These are phyloP conservation scores for Chrysoperla carnea DNA, from an alignment of 1,140 invertebrate species.

Conservation along the genomic window DNA sequence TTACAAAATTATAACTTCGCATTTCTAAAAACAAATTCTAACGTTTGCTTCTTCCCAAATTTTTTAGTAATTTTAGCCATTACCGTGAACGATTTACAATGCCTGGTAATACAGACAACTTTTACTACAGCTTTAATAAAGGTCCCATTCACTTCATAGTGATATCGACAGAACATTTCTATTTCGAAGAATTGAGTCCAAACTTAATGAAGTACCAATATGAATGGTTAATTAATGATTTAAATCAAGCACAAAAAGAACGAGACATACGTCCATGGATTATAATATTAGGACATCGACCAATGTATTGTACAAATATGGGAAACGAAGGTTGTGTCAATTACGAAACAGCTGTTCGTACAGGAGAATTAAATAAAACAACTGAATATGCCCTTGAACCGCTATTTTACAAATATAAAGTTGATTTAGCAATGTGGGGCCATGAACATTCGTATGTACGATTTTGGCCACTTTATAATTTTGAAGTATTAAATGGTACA, in stretches of 20 bases:
- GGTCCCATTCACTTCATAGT: slow-evolving; percentile 84
- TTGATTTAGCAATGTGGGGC: slow-evolving; percentile 89
- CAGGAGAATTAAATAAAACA: slow-evolving; percentile 46
- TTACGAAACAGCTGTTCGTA: slow-evolving; percentile 51
- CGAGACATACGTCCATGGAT: slow-evolving; percentile 75
- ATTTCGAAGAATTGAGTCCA: slow-evolving; percentile 74
- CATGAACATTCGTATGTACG: slow-evolving; percentile 94
- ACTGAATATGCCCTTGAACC: slow-evolving; percentile 63
- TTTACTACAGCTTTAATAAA: slow-evolving; percentile 81
- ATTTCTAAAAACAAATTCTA: too few relatives aligned
- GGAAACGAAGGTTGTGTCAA: slow-evolving; percentile 76
- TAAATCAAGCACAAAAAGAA: slow-evolving; percentile 43
- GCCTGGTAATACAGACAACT: slow-evolving; percentile 56
- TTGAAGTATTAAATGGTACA: slow-evolving; percentile 70
- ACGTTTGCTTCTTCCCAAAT: too few relatives aligned
- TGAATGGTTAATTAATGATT: slow-evolving; percentile 72
- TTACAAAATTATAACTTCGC: too few relatives aligned
- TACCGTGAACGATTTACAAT: slow-evolving; percentile 75
- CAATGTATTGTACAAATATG: slow-evolving; percentile 92
- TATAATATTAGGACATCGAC: slow-evolving; percentile 80
- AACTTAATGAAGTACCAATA: slow-evolving; percentile 73
- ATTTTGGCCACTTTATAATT: slow-evolving; percentile 82
- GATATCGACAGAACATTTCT: slow-evolving; percentile 90
- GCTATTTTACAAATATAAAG: slow-evolving; percentile 70
- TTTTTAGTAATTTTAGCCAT: slow-evolving; percentile 83